These are phyloP conservation scores for Microctonus aethiopoides DNA, from an alignment of 2,888 invertebrate genomes.

Conservation along the genomic window DNA sequence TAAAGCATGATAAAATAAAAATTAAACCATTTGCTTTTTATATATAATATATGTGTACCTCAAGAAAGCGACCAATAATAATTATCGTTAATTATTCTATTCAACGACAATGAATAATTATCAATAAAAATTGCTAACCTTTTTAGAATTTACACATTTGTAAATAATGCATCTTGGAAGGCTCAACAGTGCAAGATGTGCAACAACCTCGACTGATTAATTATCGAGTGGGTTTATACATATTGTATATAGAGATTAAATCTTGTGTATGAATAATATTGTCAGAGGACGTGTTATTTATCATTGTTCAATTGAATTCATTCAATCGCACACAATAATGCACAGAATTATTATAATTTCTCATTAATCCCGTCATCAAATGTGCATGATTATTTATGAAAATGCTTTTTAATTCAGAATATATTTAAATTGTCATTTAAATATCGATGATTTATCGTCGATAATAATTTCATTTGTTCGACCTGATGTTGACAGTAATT, in stretches of 20 bases:
- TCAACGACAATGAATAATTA: not conserved
- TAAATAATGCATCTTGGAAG: slow-evolving; percentile 28
- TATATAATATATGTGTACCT: not conserved
- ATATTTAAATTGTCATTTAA: not conserved
- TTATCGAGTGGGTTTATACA: not conserved
- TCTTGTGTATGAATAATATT: slow-evolving; percentile 36
- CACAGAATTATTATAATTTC: not conserved
- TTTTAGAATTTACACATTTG: not conserved
- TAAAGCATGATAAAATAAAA: not conserved
- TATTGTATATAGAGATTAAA: slow-evolving; percentile 18
- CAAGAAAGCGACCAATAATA: not conserved
- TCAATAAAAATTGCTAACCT: not conserved
- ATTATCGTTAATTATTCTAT: not conserved
- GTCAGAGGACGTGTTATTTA: slow-evolving; percentile 38
- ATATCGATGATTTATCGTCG: not conserved
- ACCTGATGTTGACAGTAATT: slow-evolving; percentile 12
- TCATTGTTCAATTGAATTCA: not conserved
- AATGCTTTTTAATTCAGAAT: not conserved
- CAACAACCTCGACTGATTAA: not conserved
- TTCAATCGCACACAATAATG: not conserved
- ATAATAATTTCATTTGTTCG: slow-evolving; percentile 12
- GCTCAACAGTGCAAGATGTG: slow-evolving; percentile 31
- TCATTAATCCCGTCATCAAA: not conserved
- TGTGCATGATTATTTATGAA: not conserved
- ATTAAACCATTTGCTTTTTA: slow-evolving; percentile 4